Evolutionary conservation across 2,888 invertebrate genomes (phyloP).

Genomic region (Hesperia comma): DNA sequence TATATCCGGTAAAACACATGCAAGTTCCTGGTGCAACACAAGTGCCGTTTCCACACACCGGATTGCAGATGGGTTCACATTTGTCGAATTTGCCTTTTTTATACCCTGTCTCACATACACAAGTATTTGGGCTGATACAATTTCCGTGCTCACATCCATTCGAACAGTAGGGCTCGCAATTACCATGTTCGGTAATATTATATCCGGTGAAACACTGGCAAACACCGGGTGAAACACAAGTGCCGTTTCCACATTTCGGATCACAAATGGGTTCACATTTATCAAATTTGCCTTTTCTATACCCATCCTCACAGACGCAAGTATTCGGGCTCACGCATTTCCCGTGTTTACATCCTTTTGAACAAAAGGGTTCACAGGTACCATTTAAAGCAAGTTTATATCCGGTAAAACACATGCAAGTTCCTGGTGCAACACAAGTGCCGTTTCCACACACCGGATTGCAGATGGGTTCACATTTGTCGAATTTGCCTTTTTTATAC

Average conservation of each 20-base stretch:
- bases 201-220: slow-evolving; percentile 74
- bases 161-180: slow-evolving; percentile 52
- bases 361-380: slow-evolving; percentile 43
- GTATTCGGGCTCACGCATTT: slow-evolving; percentile 39
- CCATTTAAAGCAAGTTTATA: slow-evolving; percentile 43
- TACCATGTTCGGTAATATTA: slow-evolving; percentile 44
- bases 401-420: slow-evolving; percentile 57
- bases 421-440: slow-evolving; percentile 56
- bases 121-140: slow-evolving; percentile 41
- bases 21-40: slow-evolving; percentile 61
- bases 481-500: not conserved
- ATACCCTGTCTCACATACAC: slow-evolving; percentile 42
- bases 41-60: slow-evolving; percentile 55
- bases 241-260: slow-evolving; percentile 73
- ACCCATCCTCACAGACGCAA: slow-evolving; percentile 43
- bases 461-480: slow-evolving; percentile 44
- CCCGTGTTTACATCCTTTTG: slow-evolving; percentile 40
- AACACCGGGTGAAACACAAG: slow-evolving; percentile 71
- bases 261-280: slow-evolving; percentile 58
- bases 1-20: slow-evolving; percentile 45
- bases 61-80: slow-evolving; percentile 48
- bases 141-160: slow-evolving; percentile 41
- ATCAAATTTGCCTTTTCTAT: slow-evolving; percentile 28
- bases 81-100: slow-evolving; percentile 33
- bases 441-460: slow-evolving; percentile 47